A percentile compares a stretch with the other conserved stretches of the same genome.
Evolutionary conservation across 2,888 invertebrate species (phyloP).

Genomic region (Synanthedon tipuliformis): DNA sequence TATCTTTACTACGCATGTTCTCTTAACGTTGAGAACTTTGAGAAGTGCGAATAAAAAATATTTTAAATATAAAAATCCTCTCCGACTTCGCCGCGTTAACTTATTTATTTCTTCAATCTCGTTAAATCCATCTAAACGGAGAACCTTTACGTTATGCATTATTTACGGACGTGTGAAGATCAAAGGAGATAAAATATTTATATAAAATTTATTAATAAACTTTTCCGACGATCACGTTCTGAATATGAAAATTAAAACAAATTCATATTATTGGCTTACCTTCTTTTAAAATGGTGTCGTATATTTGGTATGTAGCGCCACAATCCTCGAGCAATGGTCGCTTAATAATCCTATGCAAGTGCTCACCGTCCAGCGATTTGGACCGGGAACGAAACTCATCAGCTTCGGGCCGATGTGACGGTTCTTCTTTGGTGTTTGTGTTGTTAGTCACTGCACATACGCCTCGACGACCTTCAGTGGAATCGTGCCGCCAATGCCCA

Average conservation of each 20-base stretch:
- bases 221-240: not conserved
- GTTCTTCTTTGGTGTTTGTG: conserved; percentile 51
- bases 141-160: not conserved
- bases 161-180: not conserved
- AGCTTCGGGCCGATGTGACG: conserved; percentile 37
- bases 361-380: conserved; percentile 78
- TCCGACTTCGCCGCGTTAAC: not conserved
- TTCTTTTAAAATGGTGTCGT: conserved; percentile 77
- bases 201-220: not conserved
- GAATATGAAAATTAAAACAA: not conserved
- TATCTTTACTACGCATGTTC: conserved; percentile 12
- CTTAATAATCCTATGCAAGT: conserved; percentile 39
- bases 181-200: not conserved
- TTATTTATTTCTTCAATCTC: not conserved
- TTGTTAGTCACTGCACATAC: conserved; percentile 55
- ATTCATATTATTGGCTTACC: conserved; percentile 24
- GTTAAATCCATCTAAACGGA: not conserved
- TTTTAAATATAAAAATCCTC: conserved; percentile 9
- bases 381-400: conserved; percentile 82
- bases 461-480: conserved; percentile 53
- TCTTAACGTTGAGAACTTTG: conserved; percentile 4
- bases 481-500: conserved; percentile 76
- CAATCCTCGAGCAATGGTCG: conserved; percentile 77
- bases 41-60: conserved; percentile 4
- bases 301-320: conserved; percentile 84